Percentiles rank a stretch among this genome's conserved stretches.
Conservation (phyloP, 2,113 vertebrate species). For the Burhinus bistriatus region DNA sequence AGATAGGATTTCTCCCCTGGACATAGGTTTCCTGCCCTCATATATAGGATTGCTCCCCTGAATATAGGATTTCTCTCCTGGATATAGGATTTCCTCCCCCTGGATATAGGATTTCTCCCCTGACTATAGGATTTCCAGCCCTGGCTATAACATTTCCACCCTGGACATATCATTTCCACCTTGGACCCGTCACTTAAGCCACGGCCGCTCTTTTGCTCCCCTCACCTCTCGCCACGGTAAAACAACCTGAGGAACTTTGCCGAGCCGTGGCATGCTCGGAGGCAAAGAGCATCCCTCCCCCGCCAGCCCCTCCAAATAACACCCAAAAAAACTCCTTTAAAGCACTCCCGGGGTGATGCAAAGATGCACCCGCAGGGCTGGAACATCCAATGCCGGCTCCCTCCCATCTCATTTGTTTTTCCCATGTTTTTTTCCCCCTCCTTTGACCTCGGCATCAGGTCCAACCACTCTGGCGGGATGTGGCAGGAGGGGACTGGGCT, state of each 20-base stretch:
- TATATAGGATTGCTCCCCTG: neutral
- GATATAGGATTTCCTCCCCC: neutral
- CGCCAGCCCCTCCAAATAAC: neutral
- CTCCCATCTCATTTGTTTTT: neutral
- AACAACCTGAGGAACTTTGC: neutral
- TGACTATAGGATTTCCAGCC: neutral
- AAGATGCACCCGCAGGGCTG: neutral
- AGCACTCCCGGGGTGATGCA: rapidly evolving
- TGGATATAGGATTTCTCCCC: neutral
- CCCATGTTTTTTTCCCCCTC: rapidly evolving
- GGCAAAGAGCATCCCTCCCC: neutral
- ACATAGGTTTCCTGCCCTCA: neutral
- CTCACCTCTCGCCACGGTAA: neutral
- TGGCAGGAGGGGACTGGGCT: neutral
- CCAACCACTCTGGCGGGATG: neutral
- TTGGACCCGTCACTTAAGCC: neutral
- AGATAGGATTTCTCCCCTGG: neutral
- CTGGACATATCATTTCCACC: neutral
- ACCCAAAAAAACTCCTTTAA: neutral
- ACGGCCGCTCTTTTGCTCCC: neutral
- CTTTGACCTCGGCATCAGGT: neutral
- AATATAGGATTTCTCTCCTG: neutral
- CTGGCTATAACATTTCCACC: neutral
- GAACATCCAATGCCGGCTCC: neutral
- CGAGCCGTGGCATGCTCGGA: rapidly evolving